These are phyloP conservation scores for Pandion haliaetus DNA, from an alignment of 2,113 vertebrate genomes.

Conservation along the genomic window DNA sequence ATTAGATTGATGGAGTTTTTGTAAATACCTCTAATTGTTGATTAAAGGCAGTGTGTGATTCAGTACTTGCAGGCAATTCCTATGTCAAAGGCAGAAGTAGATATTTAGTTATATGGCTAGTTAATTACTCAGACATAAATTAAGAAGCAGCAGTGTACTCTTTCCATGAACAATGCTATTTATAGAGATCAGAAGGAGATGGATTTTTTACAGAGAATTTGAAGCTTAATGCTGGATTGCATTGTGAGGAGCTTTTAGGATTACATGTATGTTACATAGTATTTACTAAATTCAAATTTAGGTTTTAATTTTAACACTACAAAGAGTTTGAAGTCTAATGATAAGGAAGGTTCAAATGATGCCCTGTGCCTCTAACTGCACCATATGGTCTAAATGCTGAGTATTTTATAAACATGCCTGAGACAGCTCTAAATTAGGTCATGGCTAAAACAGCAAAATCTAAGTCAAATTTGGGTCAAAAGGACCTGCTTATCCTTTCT, in stretches of 20 bases:
- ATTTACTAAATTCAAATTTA: not conserved
- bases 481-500: not conserved
- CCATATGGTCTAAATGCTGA: constrained; percentile 45
- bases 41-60: not conserved
- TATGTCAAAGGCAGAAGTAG: not conserved
- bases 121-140: not conserved
- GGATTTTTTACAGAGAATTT: not conserved
- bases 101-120: not conserved
- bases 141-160: not conserved
- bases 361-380: constrained; percentile 2
- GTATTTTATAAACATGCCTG: constrained; percentile 18
- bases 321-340: not conserved
- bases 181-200: not conserved
- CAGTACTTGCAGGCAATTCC: not conserved
- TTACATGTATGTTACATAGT: not conserved
- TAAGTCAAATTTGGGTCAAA: constrained; percentile 33
- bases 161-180: not conserved
- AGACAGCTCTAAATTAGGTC: constrained; percentile 50
- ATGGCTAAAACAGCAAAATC: constrained; percentile 37
- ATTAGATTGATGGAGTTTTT: not conserved
- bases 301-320: not conserved
- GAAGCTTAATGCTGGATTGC: not conserved
- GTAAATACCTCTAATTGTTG: not conserved
- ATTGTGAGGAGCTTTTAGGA: not conserved
- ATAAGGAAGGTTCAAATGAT: not conserved